These are phyloP conservation scores for Pollenia angustigena DNA, from an alignment of 2,888 invertebrate species.

Conservation along the genomic window DNA sequence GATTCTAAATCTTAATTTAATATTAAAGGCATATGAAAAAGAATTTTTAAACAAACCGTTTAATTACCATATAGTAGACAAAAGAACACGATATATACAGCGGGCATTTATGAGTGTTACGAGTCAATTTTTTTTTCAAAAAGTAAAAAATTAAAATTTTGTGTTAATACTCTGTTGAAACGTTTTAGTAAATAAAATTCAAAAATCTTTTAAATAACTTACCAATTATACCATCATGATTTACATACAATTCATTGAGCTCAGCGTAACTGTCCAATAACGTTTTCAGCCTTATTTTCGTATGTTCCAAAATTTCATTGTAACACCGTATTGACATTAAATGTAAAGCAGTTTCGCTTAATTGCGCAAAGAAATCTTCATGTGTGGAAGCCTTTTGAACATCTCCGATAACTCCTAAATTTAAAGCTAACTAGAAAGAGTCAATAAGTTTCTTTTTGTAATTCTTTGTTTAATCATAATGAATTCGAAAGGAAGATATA, in stretches of 20 bases:
- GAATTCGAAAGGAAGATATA: background rate
- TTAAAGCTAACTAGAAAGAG: constrained; percentile 79
- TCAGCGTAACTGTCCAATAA: constrained; percentile 80
- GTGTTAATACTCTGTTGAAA: too few relatives aligned
- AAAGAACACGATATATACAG: too few relatives aligned
- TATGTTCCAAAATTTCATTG: constrained; percentile 82
- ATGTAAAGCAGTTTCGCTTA: constrained; percentile 82
- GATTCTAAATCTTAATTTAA: too few relatives aligned
- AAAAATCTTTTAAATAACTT: constrained; percentile 23
- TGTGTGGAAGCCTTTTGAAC: constrained; percentile 82
- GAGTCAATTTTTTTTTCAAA: background rate
- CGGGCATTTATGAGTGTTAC: too few relatives aligned
- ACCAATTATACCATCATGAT: constrained; percentile 83
- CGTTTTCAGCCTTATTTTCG: constrained; percentile 79
- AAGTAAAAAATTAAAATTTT: background rate
- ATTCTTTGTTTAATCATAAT: background rate
- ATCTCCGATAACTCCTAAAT: constrained; percentile 81
- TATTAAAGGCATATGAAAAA: too few relatives aligned
- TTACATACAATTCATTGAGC: constrained; percentile 81
- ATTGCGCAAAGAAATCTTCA: constrained; percentile 84
- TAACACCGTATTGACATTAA: constrained; percentile 80
- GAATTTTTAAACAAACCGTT: too few relatives aligned
- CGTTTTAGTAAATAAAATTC: too few relatives aligned
- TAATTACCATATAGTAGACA: too few relatives aligned
- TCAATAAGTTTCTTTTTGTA: background rate